Evolutionary conservation across 64 coral and sea anemone species (phyloP), one percentile per base, ranked within the genome.

Genomic region (Pocillopora damicornis): DNA sequence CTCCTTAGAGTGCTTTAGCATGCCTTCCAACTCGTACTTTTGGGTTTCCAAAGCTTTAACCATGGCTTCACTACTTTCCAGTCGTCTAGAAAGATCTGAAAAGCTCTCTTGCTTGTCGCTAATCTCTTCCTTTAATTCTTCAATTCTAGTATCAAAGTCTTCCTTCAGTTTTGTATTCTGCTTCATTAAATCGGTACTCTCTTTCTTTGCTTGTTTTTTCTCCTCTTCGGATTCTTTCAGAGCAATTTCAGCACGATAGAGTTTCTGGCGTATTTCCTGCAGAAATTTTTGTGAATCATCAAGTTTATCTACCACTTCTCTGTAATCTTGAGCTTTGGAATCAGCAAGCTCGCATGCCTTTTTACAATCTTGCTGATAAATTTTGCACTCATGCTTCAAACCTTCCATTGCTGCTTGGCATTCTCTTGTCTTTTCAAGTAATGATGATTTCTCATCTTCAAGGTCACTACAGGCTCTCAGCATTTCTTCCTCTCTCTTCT

Each of bases 271-370:
- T 60, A 74, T 82, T 16, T 89, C 76, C 60, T 93, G 88, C 34
- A 86, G 75, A 73, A 88, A 82, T 25, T 97, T 97, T 59, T 90
- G 87, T 11, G 91, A 75, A 1, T 78, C 88, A 66, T 90, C 94
- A 15, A 93, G 62, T 68, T 89, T 92, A 35, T 97, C 94, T 17
- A 97, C 88, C 72, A 97, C 75, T n/a, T 92, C 86, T 88, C 82
- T 97, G 37, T 86, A 88, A 35, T 88, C 86, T 23, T 62, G 58
- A 37, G 56, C 81, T 58, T 97, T 97, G 9, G 75, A 86, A 72
- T 97, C 94, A 17, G 94, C 87, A 64, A 97, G 88, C 56, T 97
- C 91, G 76, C 90, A 97, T 7, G 92, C 76, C 73, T 93, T 97
- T 64, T 90, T 93, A 23, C 86, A 93, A 63, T 92, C 91, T 25